Conservation (phyloP, 2,797 vertebrate genomes). For the Chaetophractus vellerosus region DNA sequence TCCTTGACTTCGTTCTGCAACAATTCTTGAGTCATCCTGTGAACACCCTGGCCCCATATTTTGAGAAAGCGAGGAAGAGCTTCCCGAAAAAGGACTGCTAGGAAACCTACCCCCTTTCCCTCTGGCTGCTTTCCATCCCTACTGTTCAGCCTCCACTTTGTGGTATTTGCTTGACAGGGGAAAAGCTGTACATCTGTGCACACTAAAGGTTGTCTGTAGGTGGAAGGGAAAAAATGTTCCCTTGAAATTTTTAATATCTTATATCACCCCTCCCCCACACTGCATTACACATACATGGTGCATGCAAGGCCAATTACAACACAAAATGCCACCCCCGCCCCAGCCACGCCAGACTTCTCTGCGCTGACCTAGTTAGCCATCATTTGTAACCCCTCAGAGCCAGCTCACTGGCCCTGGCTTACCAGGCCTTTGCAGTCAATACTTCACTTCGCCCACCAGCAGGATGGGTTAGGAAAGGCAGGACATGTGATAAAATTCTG, state of each 20-base stretch:
- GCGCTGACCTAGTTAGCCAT: background rate
- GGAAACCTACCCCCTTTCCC: background rate
- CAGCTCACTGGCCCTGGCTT: conserved; percentile 10
- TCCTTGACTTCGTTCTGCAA: background rate
- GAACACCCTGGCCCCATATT: background rate
- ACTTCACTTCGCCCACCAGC: background rate
- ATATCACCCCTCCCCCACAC: conserved; percentile 44
- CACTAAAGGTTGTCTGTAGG: conserved; percentile 60
- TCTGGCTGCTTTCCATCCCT: background rate
- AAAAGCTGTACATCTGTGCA: conserved; percentile 8
- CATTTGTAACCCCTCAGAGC: background rate
- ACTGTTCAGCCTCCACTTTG: background rate
- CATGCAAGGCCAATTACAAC: conserved; percentile 5
- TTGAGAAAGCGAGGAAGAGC: background rate
- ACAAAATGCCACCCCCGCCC: background rate
- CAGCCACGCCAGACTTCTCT: background rate
- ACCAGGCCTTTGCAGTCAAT: background rate
- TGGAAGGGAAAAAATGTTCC: conserved; percentile 56
- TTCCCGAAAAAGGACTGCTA: background rate
- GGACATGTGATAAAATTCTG: background rate
- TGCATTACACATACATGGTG: conserved; percentile 53
- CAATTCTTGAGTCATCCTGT: background rate
- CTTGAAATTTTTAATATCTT: conserved; percentile 67
- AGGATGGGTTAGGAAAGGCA: background rate
- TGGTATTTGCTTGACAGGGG: background rate